These are phyloP conservation scores for Grantiella picta DNA, from an alignment of 2,113 vertebrate genomes.

Conservation along the genomic window DNA sequence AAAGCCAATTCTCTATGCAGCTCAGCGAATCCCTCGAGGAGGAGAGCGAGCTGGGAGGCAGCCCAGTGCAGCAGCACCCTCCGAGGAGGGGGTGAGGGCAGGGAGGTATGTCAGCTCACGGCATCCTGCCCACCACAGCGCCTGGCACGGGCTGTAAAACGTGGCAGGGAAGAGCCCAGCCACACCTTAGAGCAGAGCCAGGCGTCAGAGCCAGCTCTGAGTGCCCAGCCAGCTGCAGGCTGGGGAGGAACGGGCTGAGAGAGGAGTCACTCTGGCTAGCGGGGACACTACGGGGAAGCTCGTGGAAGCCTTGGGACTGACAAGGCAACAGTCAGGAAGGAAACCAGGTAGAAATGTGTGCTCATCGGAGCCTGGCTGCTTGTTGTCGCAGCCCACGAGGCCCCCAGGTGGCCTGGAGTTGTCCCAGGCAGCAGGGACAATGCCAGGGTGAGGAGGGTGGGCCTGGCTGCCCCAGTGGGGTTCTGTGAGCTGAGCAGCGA, in stretches of 20 bases:
- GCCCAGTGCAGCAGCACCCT: conserved; percentile 52
- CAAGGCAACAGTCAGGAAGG: conserved; percentile 52
- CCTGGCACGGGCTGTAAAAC: not conserved
- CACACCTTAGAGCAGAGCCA: not conserved
- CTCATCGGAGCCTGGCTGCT: conserved; percentile 53
- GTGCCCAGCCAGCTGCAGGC: not conserved
- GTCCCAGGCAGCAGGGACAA: conserved; percentile 20
- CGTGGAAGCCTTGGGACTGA: conserved; percentile 6
- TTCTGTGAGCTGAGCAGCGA: conserved; percentile 35
- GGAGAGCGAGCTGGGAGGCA: conserved; percentile 34
- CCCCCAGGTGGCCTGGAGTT: not conserved
- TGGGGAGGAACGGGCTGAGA: not conserved
- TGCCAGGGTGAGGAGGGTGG: not conserved
- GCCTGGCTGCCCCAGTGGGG: conserved; percentile 23
- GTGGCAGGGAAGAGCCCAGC: not conserved
- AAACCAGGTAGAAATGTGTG: conserved; percentile 68
- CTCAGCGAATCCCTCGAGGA: conserved; percentile 10
- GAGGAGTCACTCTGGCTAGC: not conserved
- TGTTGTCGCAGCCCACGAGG: not conserved
- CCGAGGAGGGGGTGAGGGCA: conserved; percentile 17
- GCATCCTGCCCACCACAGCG: not conserved
- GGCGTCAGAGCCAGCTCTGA: not conserved
- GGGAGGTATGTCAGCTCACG: conserved; percentile 12
- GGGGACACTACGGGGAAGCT: conserved; percentile 18
- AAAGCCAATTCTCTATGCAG: conserved; percentile 44